Percentiles rank a stretch among this genome's conserved stretches.
Conservation (phyloP, 2,113 vertebrate genomes). For the Manacus vitellinus region DNA sequence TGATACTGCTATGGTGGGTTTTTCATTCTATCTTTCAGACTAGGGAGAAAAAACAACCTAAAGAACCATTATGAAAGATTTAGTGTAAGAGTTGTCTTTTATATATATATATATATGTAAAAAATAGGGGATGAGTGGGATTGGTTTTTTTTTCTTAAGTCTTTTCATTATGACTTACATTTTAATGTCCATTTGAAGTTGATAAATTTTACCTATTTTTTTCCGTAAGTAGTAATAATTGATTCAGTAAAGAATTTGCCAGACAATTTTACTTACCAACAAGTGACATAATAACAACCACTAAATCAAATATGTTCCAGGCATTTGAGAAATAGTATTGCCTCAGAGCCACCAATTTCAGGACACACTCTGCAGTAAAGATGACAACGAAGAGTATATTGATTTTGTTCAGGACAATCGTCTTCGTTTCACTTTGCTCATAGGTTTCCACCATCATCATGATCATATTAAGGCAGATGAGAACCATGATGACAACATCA, state of each 20-base stretch:
- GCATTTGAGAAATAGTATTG: conserved; percentile 78
- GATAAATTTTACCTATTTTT: background rate
- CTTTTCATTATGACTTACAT: background rate
- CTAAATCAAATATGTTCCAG: conserved; percentile 80
- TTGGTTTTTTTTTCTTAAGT: background rate
- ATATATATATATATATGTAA: background rate
- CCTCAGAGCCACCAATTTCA: conserved; percentile 75
- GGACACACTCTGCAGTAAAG: conserved; percentile 73
- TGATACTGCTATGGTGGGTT: background rate
- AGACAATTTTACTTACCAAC: conserved; percentile 59
- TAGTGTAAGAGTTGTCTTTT: background rate
- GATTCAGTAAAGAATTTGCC: background rate
- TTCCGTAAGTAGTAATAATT: background rate
- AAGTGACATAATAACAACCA: conserved; percentile 75
- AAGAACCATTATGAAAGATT: background rate
- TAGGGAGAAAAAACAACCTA: background rate
- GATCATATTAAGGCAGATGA: conserved; percentile 82
- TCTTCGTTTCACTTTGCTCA: conserved; percentile 54
- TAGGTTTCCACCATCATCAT: conserved; percentile 79
- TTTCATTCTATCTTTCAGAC: background rate
- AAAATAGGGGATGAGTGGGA: background rate
- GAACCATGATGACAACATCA: conserved; percentile 71
- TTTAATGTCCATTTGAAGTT: background rate
- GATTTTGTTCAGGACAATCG: conserved; percentile 63
- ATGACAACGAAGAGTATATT: conserved; percentile 73